Conservation (phyloP, 1,140 invertebrate species). For the Bathynomus jamesi region DNA sequence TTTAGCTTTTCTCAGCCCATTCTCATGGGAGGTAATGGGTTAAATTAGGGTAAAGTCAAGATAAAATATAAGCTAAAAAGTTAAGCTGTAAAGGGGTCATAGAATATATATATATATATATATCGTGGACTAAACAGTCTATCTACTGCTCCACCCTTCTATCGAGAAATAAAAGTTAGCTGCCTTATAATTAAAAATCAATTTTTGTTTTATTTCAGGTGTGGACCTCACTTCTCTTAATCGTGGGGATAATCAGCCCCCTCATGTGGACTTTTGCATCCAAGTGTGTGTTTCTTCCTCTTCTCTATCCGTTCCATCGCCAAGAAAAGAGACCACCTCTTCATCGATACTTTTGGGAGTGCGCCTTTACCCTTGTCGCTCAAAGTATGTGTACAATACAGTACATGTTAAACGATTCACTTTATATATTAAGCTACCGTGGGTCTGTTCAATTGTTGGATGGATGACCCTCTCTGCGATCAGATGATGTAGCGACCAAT, state of each 20-base stretch:
- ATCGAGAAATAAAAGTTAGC: too few relatives aligned
- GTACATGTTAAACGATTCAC: not conserved
- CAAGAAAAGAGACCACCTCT: not conserved
- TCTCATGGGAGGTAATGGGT: slow-evolving; percentile 34
- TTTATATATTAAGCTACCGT: too few relatives aligned
- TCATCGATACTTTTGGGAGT: slow-evolving; percentile 10
- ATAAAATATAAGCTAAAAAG: not conserved
- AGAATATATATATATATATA: too few relatives aligned
- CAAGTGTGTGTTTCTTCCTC: not conserved
- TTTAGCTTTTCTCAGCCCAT: slow-evolving; percentile 39
- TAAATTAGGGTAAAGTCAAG: not conserved
- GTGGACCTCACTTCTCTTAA: slow-evolving; percentile 11
- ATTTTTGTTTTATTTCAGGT: slow-evolving; percentile 26
- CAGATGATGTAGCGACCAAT: too few relatives aligned
- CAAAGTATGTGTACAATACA: slow-evolving; percentile 15
- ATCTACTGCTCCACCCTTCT: not conserved
- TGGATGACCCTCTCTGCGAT: too few relatives aligned
- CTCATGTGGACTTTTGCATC: slow-evolving; percentile 16
- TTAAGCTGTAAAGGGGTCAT: not conserved
- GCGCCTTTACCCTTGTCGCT: slow-evolving; percentile 4
- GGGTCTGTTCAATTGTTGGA: too few relatives aligned
- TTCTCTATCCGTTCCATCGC: slow-evolving; percentile 2
- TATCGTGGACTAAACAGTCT: too few relatives aligned
- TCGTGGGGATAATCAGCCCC: slow-evolving; percentile 13
- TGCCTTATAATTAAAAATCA: too few relatives aligned